Percentiles rank a stretch among this genome's conserved stretches.
phyloP scores from a whole-genome alignment of 2,113 vertebrate genomes.

The Carassius carassius region DNA sequence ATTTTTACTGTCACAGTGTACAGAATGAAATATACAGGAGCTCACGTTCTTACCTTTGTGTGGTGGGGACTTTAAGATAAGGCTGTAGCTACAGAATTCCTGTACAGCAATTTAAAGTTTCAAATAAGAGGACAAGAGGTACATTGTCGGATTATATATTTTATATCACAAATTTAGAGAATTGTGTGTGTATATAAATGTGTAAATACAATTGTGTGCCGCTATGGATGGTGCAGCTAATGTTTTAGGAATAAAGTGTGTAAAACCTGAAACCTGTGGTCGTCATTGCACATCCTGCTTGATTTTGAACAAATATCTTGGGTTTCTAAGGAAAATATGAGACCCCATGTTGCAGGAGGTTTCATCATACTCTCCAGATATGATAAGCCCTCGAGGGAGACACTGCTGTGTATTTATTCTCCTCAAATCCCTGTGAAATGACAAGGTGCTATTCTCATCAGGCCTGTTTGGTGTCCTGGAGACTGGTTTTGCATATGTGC shows the following conservation, averaged over 20 bases:
- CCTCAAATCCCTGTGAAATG: conserved; percentile 49
- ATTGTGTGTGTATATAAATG: conserved; percentile 77
- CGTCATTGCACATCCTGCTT: conserved; percentile 23
- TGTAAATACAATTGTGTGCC: conserved; percentile 87
- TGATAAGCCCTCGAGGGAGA: conserved; percentile 38
- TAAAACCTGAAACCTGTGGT: conserved; percentile 64
- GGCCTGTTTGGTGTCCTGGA: conserved; percentile 36
- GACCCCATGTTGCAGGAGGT: conserved; percentile 16
- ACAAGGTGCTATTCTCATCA: conserved; percentile 21
- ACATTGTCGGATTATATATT: conserved; percentile 97
- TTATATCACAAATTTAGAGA: conserved; percentile 98
- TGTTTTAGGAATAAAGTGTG: conserved; percentile 94
- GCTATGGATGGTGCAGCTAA: conserved; percentile 96
- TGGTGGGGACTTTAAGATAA: conserved; percentile 94
- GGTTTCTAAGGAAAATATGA: background rate
- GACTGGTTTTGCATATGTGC: conserved; percentile 24
- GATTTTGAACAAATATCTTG: background rate
- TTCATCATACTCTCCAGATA: conserved; percentile 32
- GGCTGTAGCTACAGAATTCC: conserved; percentile 95
- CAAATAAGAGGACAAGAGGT: conserved; percentile 92
- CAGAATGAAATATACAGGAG: conserved; percentile 86
- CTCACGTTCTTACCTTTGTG: conserved; percentile 88
- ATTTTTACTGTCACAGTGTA: conserved; percentile 98
- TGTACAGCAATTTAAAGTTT: conserved; percentile 99
- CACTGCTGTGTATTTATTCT: conserved; percentile 24